Conservation (phyloP, 2,888 invertebrate genomes). For the Eupsilia transversa region DNA sequence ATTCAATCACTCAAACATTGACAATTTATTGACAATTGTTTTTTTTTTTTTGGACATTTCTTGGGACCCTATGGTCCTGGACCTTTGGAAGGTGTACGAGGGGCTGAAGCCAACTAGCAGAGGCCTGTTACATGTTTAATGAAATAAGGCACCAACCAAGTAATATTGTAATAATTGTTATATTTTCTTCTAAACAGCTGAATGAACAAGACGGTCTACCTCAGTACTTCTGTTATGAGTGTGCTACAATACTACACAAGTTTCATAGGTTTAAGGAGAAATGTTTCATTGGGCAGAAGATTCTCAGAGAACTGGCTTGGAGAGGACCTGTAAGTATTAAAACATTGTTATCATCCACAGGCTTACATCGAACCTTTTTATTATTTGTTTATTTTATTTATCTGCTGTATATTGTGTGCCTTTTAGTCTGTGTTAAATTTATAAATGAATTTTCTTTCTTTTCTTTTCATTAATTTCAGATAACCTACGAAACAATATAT, state of each 20-base stretch:
- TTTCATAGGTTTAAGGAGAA: constrained; percentile 84
- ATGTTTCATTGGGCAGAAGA: constrained; percentile 77
- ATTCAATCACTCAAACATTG: not conserved
- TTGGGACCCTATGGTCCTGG: too few relatives aligned
- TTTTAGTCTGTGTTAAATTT: too few relatives aligned
- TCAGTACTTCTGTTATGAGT: constrained; percentile 82
- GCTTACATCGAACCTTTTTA: too few relatives aligned
- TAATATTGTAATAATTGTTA: not conserved
- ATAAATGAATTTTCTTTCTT: too few relatives aligned
- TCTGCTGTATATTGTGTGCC: too few relatives aligned
- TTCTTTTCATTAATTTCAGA: constrained; percentile 63
- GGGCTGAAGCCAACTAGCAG: too few relatives aligned
- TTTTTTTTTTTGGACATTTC: too few relatives aligned
- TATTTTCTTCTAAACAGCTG: constrained; percentile 54
- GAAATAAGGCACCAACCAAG: too few relatives aligned
- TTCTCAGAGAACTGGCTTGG: constrained; percentile 76
- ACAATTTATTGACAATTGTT: not conserved
- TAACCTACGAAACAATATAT: constrained; percentile 77
- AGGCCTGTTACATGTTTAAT: too few relatives aligned
- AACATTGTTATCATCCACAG: too few relatives aligned
- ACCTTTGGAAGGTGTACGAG: too few relatives aligned
- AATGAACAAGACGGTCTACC: constrained; percentile 76
- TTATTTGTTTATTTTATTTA: too few relatives aligned
- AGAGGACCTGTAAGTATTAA: constrained; percentile 76
- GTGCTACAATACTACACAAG: constrained; percentile 80